Base-by-base conservation (phyloP, 2,888 invertebrate genomes). In the Bibio marci region DNA sequence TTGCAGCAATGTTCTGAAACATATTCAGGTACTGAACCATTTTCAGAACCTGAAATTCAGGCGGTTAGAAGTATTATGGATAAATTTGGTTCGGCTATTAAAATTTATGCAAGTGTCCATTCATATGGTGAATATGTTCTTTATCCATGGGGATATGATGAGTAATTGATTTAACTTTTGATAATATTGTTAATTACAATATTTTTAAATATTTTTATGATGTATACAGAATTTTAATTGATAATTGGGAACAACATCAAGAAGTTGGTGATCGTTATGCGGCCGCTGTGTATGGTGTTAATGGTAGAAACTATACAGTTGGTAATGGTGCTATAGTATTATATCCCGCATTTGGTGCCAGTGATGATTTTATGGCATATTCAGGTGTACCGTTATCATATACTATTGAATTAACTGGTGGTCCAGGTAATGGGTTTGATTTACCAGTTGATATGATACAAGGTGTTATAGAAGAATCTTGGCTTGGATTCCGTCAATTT, bases 371-470 rank as follows among this genome's bases (percentile, higher is more conserved):
- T 53, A 67, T 69, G 52, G 62, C 49, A 1, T 56, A 59, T 10
- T 62, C 50, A 15, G 69, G 66, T 2, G 61, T 70, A 17, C 62
- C 65, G 1, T 50, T 73, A 3, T 47, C 69, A 0, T 75, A 66
- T 46, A 73, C 73, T 1, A 57, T 66, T 31, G 74, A 74, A 51
- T 50, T 76, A 35, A 72, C 74, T 2, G 69, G 68, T 33, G 62
- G 70, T 11, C 51, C 56, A 14, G 15, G 38, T 1, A 48, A 49
- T 1, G 71, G 70, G 1, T 73, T 73, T 51, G 57, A 69, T 46
- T 53, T 70, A 2, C 58, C 69, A 6, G 63, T 70, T 15, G 25
- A 28, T 8, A 12, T 15, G 17, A 22, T 39, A 7, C 12, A 19
- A 8, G 30, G 22, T 14, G 30, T 42, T n/a, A 30, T 34, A 4